phyloP scores from a whole-genome alignment of 2,797 vertebrate genomes.

The Syncerus caffer region DNA sequence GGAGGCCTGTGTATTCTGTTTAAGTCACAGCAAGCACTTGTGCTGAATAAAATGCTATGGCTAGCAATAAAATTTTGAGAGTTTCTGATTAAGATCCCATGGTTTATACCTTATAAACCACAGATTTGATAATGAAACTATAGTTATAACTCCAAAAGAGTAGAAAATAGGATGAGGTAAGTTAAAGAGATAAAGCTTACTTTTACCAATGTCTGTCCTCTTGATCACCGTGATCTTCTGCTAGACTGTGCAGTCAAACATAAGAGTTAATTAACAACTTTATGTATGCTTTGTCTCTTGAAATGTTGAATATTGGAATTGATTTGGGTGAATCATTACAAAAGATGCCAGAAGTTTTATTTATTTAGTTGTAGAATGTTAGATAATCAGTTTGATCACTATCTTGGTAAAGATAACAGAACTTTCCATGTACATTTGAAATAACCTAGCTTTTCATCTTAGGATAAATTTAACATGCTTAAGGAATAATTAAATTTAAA shows the following conservation, averaged over 20 bases:
- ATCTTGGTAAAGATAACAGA: not conserved
- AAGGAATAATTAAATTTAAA: not conserved
- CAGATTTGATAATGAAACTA: constrained; percentile 47
- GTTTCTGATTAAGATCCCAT: constrained; percentile 16
- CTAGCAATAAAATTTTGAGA: not conserved
- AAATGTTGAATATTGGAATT: not conserved
- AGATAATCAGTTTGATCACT: constrained; percentile 45
- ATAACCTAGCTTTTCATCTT: not conserved
- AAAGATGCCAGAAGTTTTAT: constrained; percentile 43
- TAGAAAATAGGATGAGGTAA: not conserved
- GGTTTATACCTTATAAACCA: not conserved
- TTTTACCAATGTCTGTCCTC: constrained; percentile 38
- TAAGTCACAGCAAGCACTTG: constrained; percentile 26
- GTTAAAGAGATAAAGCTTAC: constrained; percentile 15
- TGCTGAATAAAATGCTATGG: constrained; percentile 24
- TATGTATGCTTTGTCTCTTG: constrained; percentile 43
- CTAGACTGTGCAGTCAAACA: not conserved
- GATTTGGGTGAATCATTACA: constrained; percentile 40
- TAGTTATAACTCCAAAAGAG: not conserved
- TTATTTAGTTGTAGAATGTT: constrained; percentile 43
- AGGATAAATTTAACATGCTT: constrained; percentile 28
- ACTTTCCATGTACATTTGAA: not conserved
- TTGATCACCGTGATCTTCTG: constrained; percentile 30
- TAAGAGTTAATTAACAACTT: constrained; percentile 53
- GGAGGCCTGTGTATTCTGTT: not conserved